phyloP scores from a whole-genome alignment of 2,888 invertebrate genomes.

The Nycteola revayana region DNA sequence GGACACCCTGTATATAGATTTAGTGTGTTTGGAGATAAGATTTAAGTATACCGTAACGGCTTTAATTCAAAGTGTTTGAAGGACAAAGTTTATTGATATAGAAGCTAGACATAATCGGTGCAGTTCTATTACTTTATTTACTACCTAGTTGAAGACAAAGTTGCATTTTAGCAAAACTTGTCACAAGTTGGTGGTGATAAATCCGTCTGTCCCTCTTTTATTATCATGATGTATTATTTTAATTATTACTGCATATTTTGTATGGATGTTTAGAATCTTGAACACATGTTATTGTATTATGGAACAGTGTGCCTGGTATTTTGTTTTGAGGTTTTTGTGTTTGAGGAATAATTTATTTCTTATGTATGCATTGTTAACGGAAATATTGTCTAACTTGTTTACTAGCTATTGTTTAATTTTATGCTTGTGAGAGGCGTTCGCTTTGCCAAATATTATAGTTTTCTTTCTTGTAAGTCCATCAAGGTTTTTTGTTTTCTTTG shows the following conservation, averaged over 20 bases:
- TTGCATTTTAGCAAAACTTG: conserved; percentile 54
- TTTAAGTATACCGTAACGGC: too few relatives aligned
- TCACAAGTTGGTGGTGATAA: conserved; percentile 47
- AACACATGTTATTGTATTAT: conserved; percentile 29
- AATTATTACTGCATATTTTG: conserved; percentile 31
- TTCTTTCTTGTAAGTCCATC: conserved; percentile 1
- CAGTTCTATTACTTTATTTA: conserved; percentile 55
- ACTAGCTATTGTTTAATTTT: conserved; percentile 31
- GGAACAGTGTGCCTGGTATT: conserved; percentile 19
- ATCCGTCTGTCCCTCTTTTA: conserved; percentile 49
- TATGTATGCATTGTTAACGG: conserved; percentile 24
- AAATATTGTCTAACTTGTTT: conserved; percentile 18
- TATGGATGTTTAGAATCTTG: too few relatives aligned
- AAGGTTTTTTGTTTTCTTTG: too few relatives aligned
- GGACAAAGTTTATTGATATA: conserved; percentile 62
- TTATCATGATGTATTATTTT: conserved; percentile 41
- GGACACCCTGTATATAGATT: too few relatives aligned
- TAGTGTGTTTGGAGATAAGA: too few relatives aligned
- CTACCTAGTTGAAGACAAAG: conserved; percentile 58
- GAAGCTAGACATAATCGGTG: conserved; percentile 55
- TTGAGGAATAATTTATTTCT: conserved; percentile 16
- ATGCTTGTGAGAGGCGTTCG: conserved; percentile 12
- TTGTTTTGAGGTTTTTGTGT: conserved; percentile 22
- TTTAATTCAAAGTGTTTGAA: too few relatives aligned
- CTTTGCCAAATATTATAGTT: conserved; percentile 20